Percentiles rank a stretch among this genome's conserved stretches.
Conservation (phyloP, 2,797 vertebrate genomes). For the Nannoperca australis region DNA sequence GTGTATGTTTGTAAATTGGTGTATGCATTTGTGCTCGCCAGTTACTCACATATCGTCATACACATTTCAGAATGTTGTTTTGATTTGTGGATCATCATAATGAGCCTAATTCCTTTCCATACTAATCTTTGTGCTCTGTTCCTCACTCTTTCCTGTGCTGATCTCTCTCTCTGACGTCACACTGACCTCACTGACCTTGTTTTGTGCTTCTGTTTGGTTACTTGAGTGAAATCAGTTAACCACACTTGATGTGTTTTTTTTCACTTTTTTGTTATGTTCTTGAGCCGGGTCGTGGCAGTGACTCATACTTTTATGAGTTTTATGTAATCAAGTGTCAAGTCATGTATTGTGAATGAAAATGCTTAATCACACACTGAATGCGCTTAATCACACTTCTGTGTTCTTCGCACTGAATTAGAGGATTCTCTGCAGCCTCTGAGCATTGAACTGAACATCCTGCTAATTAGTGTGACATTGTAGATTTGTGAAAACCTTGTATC, state of each 20-base stretch:
- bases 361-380: slow-evolving; percentile 22
- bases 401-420: slow-evolving; percentile 45
- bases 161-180: slow-evolving; percentile 4
- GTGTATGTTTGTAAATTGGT: background rate
- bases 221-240: slow-evolving; percentile 5
- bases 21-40: background rate
- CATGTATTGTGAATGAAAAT: slow-evolving; percentile 37
- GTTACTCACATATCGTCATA: background rate
- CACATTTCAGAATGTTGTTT: background rate
- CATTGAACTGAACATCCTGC: slow-evolving; percentile 1
- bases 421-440: slow-evolving; percentile 20
- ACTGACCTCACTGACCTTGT: slow-evolving; percentile 7
- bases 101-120: background rate
- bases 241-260: background rate
- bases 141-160: background rate
- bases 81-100: background rate
- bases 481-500: slow-evolving; percentile 2
- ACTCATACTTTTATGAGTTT: slow-evolving; percentile 32
- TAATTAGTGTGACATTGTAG: slow-evolving; percentile 29
- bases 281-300: background rate
- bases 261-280: slow-evolving; percentile 18
- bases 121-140: background rate
- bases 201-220: background rate
- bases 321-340: slow-evolving; percentile 47
- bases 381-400: slow-evolving; percentile 22